These are phyloP conservation scores for Gisinianus flammeolus DNA, from an alignment of 2,888 invertebrate genomes.

Conservation along the genomic window DNA sequence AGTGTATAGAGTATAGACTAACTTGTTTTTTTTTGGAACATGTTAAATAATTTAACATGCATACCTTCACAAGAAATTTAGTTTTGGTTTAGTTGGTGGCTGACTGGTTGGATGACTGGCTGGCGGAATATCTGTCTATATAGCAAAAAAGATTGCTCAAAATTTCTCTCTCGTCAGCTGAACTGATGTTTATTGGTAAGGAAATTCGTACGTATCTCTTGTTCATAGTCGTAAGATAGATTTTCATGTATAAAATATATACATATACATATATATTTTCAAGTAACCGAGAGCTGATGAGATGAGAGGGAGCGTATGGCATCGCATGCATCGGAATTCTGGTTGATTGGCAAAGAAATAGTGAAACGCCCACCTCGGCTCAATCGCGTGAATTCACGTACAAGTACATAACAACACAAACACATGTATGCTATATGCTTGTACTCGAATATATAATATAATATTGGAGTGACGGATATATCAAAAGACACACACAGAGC, in stretches of 20 bases:
- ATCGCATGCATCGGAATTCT: constrained; percentile 35
- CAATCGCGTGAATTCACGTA: constrained; percentile 27
- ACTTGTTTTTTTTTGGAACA: neutral
- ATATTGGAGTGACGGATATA: neutral
- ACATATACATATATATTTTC: neutral
- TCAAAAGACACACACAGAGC: neutral
- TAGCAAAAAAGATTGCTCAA: constrained; percentile 9
- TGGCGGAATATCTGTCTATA: neutral
- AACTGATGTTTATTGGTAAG: constrained; percentile 6
- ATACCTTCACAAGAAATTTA: neutral
- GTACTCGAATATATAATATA: neutral
- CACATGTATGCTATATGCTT: neutral
- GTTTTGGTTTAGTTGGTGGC: neutral
- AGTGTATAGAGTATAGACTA: neutral
- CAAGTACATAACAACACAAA: constrained; percentile 3
- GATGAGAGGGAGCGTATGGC: constrained; percentile 29
- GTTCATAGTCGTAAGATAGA: neutral
- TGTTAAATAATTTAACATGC: neutral
- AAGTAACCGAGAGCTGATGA: constrained; percentile 27
- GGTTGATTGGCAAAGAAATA: constrained; percentile 36
- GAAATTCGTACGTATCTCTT: neutral
- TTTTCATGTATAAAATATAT: constrained; percentile 5
- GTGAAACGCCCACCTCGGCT: constrained; percentile 28
- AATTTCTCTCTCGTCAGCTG: constrained; percentile 13
- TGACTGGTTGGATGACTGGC: neutral